Evolutionary conservation across 2,797 vertebrate genomes (phyloP), one percentile per base, ranked within the genome.

Genomic region (Rhabdomys pumilio): DNA sequence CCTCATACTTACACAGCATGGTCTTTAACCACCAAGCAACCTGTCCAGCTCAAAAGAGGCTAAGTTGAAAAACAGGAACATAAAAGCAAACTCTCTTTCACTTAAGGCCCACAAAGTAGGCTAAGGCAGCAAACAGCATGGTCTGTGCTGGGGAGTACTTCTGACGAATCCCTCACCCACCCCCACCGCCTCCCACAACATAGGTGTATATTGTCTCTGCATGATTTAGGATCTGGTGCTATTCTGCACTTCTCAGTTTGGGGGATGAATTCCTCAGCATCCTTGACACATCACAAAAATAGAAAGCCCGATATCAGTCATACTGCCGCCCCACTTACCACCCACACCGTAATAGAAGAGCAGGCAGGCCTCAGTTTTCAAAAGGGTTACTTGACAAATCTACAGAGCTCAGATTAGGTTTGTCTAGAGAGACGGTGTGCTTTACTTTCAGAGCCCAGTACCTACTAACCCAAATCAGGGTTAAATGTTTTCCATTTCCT

Each of bases 191-290:
- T 76, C 97, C 96, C 90, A 95, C 96, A 81, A 34, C 80, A 93
- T 92, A 97, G 96, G 98, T 97, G 97, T 97, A 92, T 91, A 90
- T 97, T 96, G 95, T 96, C 95, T 97, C 96, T 95, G 98, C 97
- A 90, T 96, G 97, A 97, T 98, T 98, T 96, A 92, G 97, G 93
- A 88, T 90, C 77, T 94, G 89, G 61, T 96, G 94, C 94, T 96
- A 84, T 97, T 97, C 97, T 90, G 83, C 85, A 73, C 72, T 97
- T 97, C 97, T 95, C 97, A 97, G 96, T 89, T 97, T 96, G 97
- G 97, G 87, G 96, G 96, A 97, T 98, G 97, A 91, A 94, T 97
- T 97, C 95, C 88, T 98, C 95, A 97, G 96, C 97, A 97, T 97
- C 90, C 95, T 98, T 94, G 80, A 95, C 97, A 97, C 55, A 3